phyloP scores from a whole-genome alignment of 2,113 vertebrate species.

The Hemicordylus capensis region DNA sequence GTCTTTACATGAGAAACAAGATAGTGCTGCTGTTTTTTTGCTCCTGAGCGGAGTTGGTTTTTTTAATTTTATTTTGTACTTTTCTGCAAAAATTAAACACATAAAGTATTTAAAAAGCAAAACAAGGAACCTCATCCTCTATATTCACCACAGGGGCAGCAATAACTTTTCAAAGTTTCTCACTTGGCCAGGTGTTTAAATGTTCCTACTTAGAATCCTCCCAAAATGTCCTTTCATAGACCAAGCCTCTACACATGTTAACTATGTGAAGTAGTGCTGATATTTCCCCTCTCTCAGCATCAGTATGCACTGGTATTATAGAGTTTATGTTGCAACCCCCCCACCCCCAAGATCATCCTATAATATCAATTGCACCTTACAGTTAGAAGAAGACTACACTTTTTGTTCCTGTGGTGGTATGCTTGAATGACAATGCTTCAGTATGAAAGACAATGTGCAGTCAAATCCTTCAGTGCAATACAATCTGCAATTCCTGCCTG shows the following conservation, averaged over 20 bases:
- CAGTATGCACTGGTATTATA: background rate
- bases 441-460: background rate
- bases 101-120: too few relatives aligned
- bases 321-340: too few relatives aligned
- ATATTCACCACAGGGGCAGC: slow-evolving; percentile 14
- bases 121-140: background rate
- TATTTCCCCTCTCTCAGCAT: background rate
- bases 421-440: background rate
- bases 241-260: background rate
- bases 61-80: too few relatives aligned
- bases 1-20: slow-evolving; percentile 29
- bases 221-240: background rate
- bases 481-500: background rate
- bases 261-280: background rate
- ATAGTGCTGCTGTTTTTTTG: too few relatives aligned
- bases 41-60: too few relatives aligned
- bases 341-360: too few relatives aligned
- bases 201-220: background rate
- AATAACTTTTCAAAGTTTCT: background rate
- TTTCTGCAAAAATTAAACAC: too few relatives aligned
- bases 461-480: background rate
- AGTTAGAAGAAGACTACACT: background rate
- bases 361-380: background rate
- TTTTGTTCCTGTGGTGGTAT: background rate
- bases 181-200: background rate